Evolutionary conservation across 2,888 invertebrate species (phyloP).

Genomic region (Quadriops clusia): DNA sequence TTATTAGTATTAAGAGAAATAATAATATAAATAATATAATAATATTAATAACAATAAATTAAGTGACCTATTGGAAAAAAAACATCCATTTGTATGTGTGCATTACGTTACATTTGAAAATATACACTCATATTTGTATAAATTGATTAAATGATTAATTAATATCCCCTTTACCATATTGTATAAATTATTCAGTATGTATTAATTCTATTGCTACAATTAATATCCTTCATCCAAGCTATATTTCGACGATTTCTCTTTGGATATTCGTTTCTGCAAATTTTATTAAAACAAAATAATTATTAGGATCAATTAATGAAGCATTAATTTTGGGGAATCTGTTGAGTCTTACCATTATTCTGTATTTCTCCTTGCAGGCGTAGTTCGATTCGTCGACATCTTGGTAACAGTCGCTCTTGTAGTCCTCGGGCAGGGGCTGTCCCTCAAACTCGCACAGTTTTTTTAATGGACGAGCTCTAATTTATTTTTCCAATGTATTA

Average conservation of each 20-base stretch:
- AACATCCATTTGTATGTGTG: too few relatives aligned
- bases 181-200: conserved; percentile 7
- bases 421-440: conserved; percentile 53
- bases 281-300: not conserved
- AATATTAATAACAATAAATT: conserved; percentile 8
- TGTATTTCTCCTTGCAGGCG: conserved; percentile 69
- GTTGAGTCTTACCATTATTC: conserved; percentile 54
- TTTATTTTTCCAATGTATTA: conserved; percentile 5
- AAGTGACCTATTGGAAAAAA: conserved; percentile 6
- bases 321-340: conserved; percentile 3
- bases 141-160: conserved; percentile 4
- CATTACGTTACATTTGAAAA: too few relatives aligned
- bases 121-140: too few relatives aligned
- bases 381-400: conserved; percentile 68
- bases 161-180: conserved; percentile 2
- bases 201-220: too few relatives aligned
- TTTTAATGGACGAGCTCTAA: conserved; percentile 50
- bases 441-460: conserved; percentile 67
- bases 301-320: not conserved
- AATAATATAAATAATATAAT: too few relatives aligned
- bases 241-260: conserved; percentile 30
- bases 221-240: conserved; percentile 15
- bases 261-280: conserved; percentile 37
- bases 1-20: too few relatives aligned
- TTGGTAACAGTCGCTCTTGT: conserved; percentile 68